Conservation (phyloP, 2,888 invertebrate genomes). For the Latheticus oryzae region DNA sequence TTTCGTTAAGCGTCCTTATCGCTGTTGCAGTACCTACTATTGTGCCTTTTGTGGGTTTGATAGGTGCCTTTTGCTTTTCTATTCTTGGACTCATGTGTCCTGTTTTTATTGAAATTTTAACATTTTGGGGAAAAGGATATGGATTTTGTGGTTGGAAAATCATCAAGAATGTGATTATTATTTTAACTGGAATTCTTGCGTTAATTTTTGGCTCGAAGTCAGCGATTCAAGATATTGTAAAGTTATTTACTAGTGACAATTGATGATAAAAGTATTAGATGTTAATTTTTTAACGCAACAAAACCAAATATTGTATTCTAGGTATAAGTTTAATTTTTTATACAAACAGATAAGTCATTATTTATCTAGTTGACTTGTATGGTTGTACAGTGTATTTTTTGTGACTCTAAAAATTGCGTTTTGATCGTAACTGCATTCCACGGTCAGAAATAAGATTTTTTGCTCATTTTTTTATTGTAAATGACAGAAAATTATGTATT, state of each 20-base stretch:
- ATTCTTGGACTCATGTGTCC: constrained; percentile 91
- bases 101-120: constrained; percentile 85
- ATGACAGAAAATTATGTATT: too few species aligned
- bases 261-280: constrained; percentile 1
- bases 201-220: constrained; percentile 83
- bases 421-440: too few species aligned
- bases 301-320: constrained; percentile 4
- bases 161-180: constrained; percentile 82
- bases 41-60: constrained; percentile 89
- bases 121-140: constrained; percentile 87
- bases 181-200: constrained; percentile 82
- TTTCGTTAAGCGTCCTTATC: constrained; percentile 76
- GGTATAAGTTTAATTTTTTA: not conserved
- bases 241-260: constrained; percentile 8
- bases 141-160: constrained; percentile 79
- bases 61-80: constrained; percentile 94
- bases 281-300: not conserved
- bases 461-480: too few species aligned
- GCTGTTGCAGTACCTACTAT: constrained; percentile 91
- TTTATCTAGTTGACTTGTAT: not conserved
- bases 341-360: not conserved
- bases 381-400: constrained; percentile 10
- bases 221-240: constrained; percentile 72
- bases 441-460: too few species aligned
- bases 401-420: too few species aligned